Evolutionary conservation across 2,888 invertebrate genomes (phyloP), one percentile per base, ranked within the genome.

Genomic region (Luffia ferchaultella): DNA sequence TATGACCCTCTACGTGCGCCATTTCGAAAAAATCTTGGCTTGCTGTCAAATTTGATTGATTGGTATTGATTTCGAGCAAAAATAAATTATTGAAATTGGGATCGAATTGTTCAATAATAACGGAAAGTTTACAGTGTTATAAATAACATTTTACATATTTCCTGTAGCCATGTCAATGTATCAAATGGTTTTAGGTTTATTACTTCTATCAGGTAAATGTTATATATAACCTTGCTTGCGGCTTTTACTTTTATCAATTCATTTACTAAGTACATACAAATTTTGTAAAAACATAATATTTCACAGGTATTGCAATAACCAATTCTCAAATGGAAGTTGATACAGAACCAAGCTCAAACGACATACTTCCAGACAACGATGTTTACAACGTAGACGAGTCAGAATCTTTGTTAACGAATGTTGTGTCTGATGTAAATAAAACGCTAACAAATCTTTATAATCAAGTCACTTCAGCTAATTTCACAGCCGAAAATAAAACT

Each of bases 401-500:
- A 1, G 79, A 80, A 57, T 78, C 80, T 16, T 59, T 83, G 5
- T 68, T 83, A 1, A 77, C 78, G 2, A 76, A 79, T 58, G 79
- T 82, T 7, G 76, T 79, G 0, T 76, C 76, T 0, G 80, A 83
- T 59, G 76, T 83, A 2, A 80, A 83, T 54, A 79, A 80, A 62
- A 83, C 83, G 1, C 62, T 82, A 0, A 79, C 78, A 9, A 76
- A 68, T 52, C 60, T 80, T 1, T 79, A 79, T 55, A 80, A 82
- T 52, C 79, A 80, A 19, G 79, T 82, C 1, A 79, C 80, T 2
- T 67, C 76, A 12, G 76, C 75, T 0, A 83, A 83, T 54, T 63
- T 77, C 1, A 76, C 82, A 1, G 62, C 65, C 2, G 78, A 76
- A 20, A 82, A 78, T 52, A 70, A 60, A 51, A 82, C 78, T 19